Evolutionary conservation across 2,797 vertebrate genomes (phyloP).

Genomic region (Chaenodraco wilsoni): DNA sequence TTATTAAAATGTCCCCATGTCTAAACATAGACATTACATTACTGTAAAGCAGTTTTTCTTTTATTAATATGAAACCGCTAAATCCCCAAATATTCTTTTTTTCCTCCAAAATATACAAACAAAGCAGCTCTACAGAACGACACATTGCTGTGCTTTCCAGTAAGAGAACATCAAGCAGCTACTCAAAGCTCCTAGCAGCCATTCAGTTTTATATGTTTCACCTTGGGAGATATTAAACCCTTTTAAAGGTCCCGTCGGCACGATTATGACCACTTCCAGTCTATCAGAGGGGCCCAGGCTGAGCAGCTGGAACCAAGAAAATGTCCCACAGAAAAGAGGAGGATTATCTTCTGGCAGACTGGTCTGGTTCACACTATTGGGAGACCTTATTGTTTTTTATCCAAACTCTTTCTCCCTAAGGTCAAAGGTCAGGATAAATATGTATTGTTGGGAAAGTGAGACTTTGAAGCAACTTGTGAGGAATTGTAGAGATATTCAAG

Average conservation of each 20-base stretch:
- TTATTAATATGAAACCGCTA: conserved; percentile 43
- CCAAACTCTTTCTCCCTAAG: conserved; percentile 22
- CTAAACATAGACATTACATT: conserved; percentile 36
- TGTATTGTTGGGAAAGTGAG: conserved; percentile 15
- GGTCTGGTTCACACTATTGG: conserved; percentile 13
- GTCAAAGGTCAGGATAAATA: conserved; percentile 52
- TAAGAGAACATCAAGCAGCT: conserved; percentile 1
- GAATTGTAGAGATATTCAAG: neutral
- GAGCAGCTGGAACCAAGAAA: conserved; percentile 19
- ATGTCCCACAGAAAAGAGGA: conserved; percentile 23
- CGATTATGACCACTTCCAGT: conserved; percentile 15
- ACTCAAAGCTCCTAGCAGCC: neutral
- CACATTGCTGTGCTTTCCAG: neutral
- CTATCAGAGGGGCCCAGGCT: conserved; percentile 4
- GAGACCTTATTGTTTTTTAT: conserved; percentile 30
- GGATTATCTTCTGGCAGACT: conserved; percentile 38
- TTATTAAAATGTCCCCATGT: conserved; percentile 33
- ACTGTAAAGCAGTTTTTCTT: neutral
- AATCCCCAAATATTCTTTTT: conserved; percentile 36
- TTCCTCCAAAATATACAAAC: neutral
- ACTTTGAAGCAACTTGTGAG: conserved; percentile 1
- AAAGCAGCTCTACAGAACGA: conserved; percentile 13
- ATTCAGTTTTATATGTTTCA: conserved; percentile 15
- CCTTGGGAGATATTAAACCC: conserved; percentile 19
- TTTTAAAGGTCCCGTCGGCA: conserved; percentile 6